These are phyloP conservation scores for Alauda arvensis DNA, from an alignment of 2,797 vertebrate genomes.

Conservation along the genomic window DNA sequence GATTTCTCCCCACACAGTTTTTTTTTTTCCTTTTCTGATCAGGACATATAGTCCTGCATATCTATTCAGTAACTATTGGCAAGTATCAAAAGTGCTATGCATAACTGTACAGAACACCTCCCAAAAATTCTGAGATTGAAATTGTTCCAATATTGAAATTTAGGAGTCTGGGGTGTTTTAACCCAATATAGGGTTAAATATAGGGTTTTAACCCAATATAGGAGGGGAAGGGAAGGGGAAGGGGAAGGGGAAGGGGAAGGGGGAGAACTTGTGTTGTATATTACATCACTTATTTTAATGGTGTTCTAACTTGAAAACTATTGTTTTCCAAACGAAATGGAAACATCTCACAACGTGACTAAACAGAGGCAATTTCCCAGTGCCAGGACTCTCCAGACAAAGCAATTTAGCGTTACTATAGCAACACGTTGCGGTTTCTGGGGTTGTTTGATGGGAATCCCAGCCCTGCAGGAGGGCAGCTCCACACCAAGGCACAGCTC, in stretches of 20 bases:
- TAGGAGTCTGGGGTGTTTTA: background rate
- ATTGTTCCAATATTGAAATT: background rate
- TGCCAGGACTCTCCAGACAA: background rate
- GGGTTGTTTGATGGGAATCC: too few species aligned
- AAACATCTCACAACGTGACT: background rate
- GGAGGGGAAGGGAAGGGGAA: too few species aligned
- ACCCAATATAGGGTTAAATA: too few species aligned
- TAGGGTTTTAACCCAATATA: background rate
- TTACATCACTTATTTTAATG: background rate
- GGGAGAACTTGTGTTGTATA: background rate
- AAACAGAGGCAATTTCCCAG: background rate
- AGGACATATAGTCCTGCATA: background rate
- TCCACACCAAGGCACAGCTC: background rate
- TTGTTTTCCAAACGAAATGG: background rate
- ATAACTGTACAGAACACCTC: background rate
- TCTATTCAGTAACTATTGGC: background rate
- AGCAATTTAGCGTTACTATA: background rate
- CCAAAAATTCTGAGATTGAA: background rate
- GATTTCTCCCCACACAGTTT: background rate
- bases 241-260: too few species aligned
- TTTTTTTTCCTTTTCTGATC: background rate
- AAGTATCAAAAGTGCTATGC: background rate
- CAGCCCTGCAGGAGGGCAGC: background rate
- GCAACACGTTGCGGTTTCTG: background rate
- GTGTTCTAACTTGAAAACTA: background rate